Evolutionary conservation across 2,888 invertebrate genomes (phyloP).

Genomic region (Drosophila anomalata): DNA sequence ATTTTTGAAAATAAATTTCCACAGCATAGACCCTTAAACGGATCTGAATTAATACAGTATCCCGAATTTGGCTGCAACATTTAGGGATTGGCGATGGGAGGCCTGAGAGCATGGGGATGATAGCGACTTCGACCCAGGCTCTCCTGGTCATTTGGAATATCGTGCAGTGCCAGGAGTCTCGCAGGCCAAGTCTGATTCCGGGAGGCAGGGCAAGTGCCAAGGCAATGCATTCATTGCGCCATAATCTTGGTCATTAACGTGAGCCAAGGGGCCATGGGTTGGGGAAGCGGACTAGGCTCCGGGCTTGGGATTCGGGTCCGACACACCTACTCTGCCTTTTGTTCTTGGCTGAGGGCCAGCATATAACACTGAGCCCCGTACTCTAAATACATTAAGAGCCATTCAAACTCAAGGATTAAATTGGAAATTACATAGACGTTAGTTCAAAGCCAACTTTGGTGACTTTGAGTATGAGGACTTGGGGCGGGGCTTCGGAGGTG

Average conservation of each 20-base stretch:
- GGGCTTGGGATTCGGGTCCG: slow-evolving; percentile 6
- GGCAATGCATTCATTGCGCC: slow-evolving; percentile 77
- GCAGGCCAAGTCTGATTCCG: slow-evolving; percentile 19
- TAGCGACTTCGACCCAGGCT: slow-evolving; percentile 3
- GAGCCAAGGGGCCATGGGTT: slow-evolving; percentile 12
- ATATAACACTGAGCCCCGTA: slow-evolving; percentile 32
- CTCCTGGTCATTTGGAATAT: slow-evolving; percentile 33
- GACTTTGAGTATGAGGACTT: slow-evolving; percentile 21
- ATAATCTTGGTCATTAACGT: slow-evolving; percentile 78
- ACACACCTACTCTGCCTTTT: slow-evolving; percentile 47
- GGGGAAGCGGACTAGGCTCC: not conserved
- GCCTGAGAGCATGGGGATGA: slow-evolving; percentile 14
- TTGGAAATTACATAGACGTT: slow-evolving; percentile 75
- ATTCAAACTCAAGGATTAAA: slow-evolving; percentile 78
- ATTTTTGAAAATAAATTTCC: not conserved
- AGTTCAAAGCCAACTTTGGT: slow-evolving; percentile 66
- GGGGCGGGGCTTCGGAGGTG: not conserved
- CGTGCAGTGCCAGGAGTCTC: slow-evolving; percentile 23
- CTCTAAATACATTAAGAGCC: slow-evolving; percentile 70
- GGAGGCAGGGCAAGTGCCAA: slow-evolving; percentile 48
- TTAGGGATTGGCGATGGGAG: slow-evolving; percentile 26
- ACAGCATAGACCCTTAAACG: slow-evolving; percentile 48
- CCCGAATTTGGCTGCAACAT: slow-evolving; percentile 49
- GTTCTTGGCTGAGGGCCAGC: slow-evolving; percentile 66
- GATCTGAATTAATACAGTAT: slow-evolving; percentile 61